A percentile compares a stretch with the other conserved stretches of the same genome.
Conservation (phyloP, 1,140 invertebrate species). For the Atta texana region DNA sequence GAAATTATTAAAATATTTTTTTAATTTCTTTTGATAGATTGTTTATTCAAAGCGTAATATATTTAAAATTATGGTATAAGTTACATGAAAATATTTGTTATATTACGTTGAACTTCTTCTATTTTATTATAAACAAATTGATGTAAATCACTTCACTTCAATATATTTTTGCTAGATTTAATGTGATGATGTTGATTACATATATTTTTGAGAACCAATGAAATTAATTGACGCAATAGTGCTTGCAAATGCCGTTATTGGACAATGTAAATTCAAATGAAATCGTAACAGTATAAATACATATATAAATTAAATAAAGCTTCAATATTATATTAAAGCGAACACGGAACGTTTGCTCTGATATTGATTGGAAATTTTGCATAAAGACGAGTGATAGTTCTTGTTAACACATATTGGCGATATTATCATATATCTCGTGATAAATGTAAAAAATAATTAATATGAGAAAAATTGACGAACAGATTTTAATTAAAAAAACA, state of each 20-base stretch:
- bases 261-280: constrained; percentile 32
- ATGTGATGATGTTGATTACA: background rate
- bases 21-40: too few species aligned
- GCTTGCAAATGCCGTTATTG: background rate
- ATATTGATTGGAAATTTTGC: background rate
- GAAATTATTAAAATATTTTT: too few species aligned
- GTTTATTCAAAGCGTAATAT: too few species aligned
- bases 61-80: too few species aligned
- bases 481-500: constrained; percentile 3
- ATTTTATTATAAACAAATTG: too few species aligned
- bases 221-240: constrained; percentile 16
- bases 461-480: background rate
- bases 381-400: constrained; percentile 33
- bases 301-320: constrained; percentile 9
- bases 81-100: too few species aligned
- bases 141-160: background rate
- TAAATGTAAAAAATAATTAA: constrained; percentile 38
- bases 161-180: background rate
- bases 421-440: background rate
- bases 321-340: constrained; percentile 30
- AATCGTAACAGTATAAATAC: constrained; percentile 21
- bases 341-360: background rate
- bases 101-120: too few species aligned
- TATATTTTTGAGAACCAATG: constrained; percentile 2
- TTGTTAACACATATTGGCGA: constrained; percentile 11